Conservation (phyloP, 2,113 vertebrate genomes). For the Phrynocephalus versicolor region DNA sequence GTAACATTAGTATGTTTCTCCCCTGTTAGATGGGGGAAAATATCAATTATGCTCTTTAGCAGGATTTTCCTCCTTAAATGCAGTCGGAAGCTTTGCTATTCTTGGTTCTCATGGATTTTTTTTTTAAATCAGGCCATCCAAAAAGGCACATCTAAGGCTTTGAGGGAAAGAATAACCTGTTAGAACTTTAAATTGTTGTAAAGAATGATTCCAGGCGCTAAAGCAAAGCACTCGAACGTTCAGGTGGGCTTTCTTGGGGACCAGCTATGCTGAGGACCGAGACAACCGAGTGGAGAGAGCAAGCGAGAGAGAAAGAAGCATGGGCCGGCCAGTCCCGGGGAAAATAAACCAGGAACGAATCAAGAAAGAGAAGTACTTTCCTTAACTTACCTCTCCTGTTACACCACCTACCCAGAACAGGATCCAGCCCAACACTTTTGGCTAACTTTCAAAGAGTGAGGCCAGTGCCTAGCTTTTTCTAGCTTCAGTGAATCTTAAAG, state of each 20-base stretch:
- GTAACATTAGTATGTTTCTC: constrained; percentile 42
- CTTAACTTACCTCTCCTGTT: neutral
- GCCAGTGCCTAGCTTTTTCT: neutral
- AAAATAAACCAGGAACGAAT: neutral
- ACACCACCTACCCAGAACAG: neutral
- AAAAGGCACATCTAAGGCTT: neutral
- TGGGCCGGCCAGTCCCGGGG: too few relatives aligned
- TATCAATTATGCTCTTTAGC: constrained; percentile 43
- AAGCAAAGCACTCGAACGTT: neutral
- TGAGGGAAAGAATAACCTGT: constrained; percentile 2
- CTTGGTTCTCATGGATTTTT: constrained; percentile 29
- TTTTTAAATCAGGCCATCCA: neutral
- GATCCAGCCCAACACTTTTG: neutral
- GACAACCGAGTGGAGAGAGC: neutral
- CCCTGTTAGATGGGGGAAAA: constrained; percentile 48
- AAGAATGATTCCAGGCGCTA: neutral
- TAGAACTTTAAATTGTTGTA: neutral
- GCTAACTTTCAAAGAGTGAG: too few relatives aligned
- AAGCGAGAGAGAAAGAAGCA: neutral
- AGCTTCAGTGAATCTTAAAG: neutral
- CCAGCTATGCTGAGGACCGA: neutral
- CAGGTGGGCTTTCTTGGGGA: neutral
- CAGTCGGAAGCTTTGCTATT: constrained; percentile 1
- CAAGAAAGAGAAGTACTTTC: neutral
- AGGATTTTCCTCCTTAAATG: neutral